Percentiles rank a stretch among this genome's conserved stretches.
These are phyloP conservation scores for Mesochorus sp. DNA, from an alignment of 2,888 invertebrate species.

Conservation along the genomic window DNA sequence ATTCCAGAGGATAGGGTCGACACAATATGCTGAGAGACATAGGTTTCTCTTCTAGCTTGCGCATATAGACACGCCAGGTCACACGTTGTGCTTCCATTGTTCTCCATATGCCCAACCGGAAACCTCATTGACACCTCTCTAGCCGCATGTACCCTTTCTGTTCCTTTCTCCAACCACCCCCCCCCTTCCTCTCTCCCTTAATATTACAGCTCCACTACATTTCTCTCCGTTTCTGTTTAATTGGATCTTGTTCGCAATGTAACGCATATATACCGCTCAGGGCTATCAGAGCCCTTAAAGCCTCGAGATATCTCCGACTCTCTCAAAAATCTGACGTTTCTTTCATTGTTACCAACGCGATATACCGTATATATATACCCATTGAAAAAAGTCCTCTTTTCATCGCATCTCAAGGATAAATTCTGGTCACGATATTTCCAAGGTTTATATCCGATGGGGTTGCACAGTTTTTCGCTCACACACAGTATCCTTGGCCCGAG, in stretches of 20 bases:
- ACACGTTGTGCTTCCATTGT: constrained; percentile 54
- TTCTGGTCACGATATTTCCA: constrained; percentile 38
- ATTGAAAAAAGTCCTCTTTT: constrained; percentile 13
- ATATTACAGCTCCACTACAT: constrained; percentile 2
- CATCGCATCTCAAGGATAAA: constrained; percentile 22
- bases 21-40: constrained; percentile 33
- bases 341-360: neutral
- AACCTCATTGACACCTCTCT: constrained; percentile 50
- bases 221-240: constrained; percentile 51
- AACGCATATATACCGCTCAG: constrained; percentile 54
- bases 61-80: constrained; percentile 31
- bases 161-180: constrained; percentile 7
- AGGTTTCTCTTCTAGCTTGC: neutral
- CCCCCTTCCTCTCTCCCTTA: constrained; percentile 30
- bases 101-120: constrained; percentile 40
- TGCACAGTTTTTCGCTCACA: too few relatives aligned
- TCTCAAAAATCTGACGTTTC: neutral
- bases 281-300: constrained; percentile 1
- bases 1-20: constrained; percentile 47
- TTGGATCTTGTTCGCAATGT: constrained; percentile 61
- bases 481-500: too few relatives aligned
- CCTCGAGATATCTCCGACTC: constrained; percentile 1
- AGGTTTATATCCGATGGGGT: constrained; percentile 49
- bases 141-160: constrained; percentile 17
- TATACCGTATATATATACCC: too few relatives aligned